These are phyloP conservation scores for Phyllostomus hastatus DNA, from an alignment of 2,113 vertebrate species.

Conservation along the genomic window DNA sequence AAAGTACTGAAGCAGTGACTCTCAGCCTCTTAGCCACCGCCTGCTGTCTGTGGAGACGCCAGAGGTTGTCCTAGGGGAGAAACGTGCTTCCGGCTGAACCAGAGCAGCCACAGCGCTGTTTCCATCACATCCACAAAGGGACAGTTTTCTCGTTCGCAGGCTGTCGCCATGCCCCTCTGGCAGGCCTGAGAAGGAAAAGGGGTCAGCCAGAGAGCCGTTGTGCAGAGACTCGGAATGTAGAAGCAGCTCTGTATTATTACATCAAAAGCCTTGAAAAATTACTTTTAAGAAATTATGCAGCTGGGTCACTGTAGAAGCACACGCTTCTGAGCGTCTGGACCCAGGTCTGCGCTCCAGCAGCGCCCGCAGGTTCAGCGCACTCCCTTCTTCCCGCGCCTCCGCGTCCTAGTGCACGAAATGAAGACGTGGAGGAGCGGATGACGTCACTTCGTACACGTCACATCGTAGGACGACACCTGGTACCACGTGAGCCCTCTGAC, in stretches of 20 bases:
- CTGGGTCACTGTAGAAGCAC: background rate
- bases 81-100: background rate
- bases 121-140: background rate
- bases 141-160: background rate
- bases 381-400: background rate
- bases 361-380: too few relatives aligned
- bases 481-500: background rate
- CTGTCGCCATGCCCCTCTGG: background rate
- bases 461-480: background rate
- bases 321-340: background rate
- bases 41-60: background rate
- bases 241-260: background rate
- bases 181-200: background rate
- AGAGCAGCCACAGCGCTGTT: background rate
- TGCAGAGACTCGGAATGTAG: background rate
- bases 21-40: background rate
- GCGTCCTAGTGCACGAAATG: background rate
- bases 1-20: background rate
- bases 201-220: background rate
- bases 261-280: background rate
- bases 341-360: background rate
- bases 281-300: background rate
- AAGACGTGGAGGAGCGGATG: accelerated
- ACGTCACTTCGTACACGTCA: accelerated
- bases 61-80: background rate